phyloP scores from a whole-genome alignment of 2,113 vertebrate species.

The Bungarus multicinctus region DNA sequence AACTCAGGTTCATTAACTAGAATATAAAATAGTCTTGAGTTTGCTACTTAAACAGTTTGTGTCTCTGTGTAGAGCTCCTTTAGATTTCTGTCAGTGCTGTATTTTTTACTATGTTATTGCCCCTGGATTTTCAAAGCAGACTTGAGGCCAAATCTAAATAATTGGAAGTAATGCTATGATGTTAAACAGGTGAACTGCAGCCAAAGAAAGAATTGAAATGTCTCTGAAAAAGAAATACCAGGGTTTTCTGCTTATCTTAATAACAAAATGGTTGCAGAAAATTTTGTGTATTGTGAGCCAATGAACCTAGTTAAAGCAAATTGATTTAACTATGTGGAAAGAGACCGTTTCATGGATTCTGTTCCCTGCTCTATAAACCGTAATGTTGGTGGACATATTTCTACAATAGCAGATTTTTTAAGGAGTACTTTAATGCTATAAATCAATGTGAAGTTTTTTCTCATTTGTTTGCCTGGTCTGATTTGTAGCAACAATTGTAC shows the following conservation, averaged over 20 bases:
- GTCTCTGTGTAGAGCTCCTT: background rate
- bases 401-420: background rate
- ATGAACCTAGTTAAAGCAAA: background rate
- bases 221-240: background rate
- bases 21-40: background rate
- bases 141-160: background rate
- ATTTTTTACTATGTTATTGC: background rate
- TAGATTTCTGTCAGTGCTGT: background rate
- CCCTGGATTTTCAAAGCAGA: background rate
- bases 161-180: background rate
- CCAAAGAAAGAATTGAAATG: background rate
- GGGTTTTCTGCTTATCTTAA: background rate
- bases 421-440: background rate
- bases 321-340: background rate
- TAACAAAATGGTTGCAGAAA: background rate
- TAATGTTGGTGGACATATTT: background rate
- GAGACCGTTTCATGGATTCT: background rate
- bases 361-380: background rate
- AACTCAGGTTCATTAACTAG: background rate
- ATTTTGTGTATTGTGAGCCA: background rate
- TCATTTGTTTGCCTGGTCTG: conserved; percentile 67
- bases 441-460: conserved; percentile 18
- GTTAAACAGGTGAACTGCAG: background rate
- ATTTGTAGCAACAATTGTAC: conserved; percentile 93
- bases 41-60: background rate